A percentile compares a stretch with the other conserved stretches of the same genome.
These are phyloP conservation scores for Melieria crassipennis DNA, from an alignment of 2,888 invertebrate species.

Conservation along the genomic window DNA sequence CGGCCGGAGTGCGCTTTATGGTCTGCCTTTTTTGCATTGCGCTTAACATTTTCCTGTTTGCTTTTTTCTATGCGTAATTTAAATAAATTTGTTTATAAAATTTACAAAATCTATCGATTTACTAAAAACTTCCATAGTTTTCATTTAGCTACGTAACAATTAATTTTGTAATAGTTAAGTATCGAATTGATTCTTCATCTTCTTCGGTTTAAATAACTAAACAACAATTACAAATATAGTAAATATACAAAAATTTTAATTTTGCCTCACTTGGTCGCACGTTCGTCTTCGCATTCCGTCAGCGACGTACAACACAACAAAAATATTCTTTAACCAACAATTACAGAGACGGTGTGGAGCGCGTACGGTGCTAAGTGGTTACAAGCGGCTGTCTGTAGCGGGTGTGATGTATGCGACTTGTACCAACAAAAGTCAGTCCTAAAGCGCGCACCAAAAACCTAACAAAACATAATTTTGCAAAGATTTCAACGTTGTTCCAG, in stretches of 20 bases:
- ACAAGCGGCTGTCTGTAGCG: conserved; percentile 22
- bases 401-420: no score
- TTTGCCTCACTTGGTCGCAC: no score
- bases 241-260: background rate
- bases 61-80: background rate
- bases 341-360: conserved; percentile 40
- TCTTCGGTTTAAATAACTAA: background rate
- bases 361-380: conserved; percentile 49
- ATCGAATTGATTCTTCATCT: no score
- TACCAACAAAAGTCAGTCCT: no score
- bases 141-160: conserved; percentile 12
- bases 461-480: no score
- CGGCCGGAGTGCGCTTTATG: background rate
- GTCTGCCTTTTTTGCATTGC: background rate
- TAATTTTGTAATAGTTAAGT: background rate
- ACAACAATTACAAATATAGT: conserved; percentile 7
- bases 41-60: background rate
- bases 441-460: no score
- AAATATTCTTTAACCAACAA: conserved; percentile 8
- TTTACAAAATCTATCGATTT: background rate
- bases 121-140: background rate
- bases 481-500: no score
- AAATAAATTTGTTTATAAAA: conserved; percentile 7
- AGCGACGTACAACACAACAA: conserved; percentile 30
- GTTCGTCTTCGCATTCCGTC: no score